Evolutionary conservation across 2,797 vertebrate genomes (phyloP), one percentile per base, ranked within the genome.

Genomic region (Girardinus metallicus): DNA sequence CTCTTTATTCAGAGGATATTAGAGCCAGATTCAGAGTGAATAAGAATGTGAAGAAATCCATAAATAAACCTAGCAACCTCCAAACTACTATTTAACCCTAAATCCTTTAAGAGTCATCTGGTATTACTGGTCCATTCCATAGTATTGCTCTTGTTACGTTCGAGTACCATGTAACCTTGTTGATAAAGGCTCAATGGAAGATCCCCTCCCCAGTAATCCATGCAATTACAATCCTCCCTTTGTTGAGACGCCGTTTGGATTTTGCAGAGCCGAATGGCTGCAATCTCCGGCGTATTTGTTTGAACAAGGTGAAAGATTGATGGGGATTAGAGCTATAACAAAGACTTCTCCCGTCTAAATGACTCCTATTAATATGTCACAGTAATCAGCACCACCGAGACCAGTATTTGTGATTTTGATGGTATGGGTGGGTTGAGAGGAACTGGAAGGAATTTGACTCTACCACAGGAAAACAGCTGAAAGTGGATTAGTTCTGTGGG

Each of bases 401-500:
- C 75, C 80, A 71, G 79, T 71, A 87, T 88, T 84, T 87, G 89
- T 85, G 87, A 86, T 91, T 93, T 74, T 85, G 88, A 87, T 78
- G 85, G 81, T 71, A 72, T 70, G 73, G 73, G 49, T 31, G 53
- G 68, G 72, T 51, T 66, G 55, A 76, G 76, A 36, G 82, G 80
- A 80, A 77, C 77, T 82, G 79, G 21, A 88, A 82, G 93, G 94
- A 95, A 96, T 92, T 90, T 83, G 93, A 96, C 92, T 91, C 93
- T 80, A 74, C 93, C 83, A 83, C 92, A 93, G 91, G 92, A 95
- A 94, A 93, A 94, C 94, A 95, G 94, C 92, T 94, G 93, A 95
- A 93, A 94, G 85, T 55, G 93, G 94, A 95, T 96, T 95, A 96
- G 93, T 89, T 94, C 87, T 94, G 93, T 95, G 95, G 95, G 95